These are phyloP conservation scores for Lepidochitona cinerea DNA, from an alignment of 2,888 invertebrate species.

Conservation along the genomic window DNA sequence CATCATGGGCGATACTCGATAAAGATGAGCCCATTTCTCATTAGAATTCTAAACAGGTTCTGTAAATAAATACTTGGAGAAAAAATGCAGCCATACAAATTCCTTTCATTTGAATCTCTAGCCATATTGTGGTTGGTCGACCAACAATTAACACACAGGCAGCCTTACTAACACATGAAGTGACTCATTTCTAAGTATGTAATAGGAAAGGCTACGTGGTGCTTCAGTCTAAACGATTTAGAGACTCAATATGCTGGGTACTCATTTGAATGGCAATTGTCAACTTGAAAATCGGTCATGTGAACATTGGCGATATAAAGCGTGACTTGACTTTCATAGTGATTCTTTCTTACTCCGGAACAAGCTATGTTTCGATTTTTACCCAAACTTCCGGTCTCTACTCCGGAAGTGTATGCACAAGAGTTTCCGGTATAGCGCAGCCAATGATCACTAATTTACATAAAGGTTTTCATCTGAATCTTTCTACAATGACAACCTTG, in stretches of 20 bases:
- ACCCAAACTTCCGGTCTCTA: background rate
- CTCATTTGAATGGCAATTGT: too few relatives aligned
- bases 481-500: too few relatives aligned
- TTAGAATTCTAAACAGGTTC: background rate
- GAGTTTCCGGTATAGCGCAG: background rate
- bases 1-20: too few relatives aligned
- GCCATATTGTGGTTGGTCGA: background rate
- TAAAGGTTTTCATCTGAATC: background rate
- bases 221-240: background rate
- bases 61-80: background rate
- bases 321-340: background rate
- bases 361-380: constrained; percentile 7
- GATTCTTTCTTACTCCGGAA: background rate
- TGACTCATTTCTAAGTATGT: background rate
- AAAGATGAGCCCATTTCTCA: too few relatives aligned
- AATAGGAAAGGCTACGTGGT: background rate
- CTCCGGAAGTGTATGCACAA: background rate
- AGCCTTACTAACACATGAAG: background rate
- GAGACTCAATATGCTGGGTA: background rate
- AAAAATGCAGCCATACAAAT: background rate
- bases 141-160: constrained; percentile 2
- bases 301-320: background rate
- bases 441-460: background rate
- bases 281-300: too few relatives aligned
- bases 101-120: background rate